Percentiles rank a stretch among this genome's conserved stretches.
Conservation (phyloP, 2,113 vertebrate genomes). For the Dipodomys merriami region DNA sequence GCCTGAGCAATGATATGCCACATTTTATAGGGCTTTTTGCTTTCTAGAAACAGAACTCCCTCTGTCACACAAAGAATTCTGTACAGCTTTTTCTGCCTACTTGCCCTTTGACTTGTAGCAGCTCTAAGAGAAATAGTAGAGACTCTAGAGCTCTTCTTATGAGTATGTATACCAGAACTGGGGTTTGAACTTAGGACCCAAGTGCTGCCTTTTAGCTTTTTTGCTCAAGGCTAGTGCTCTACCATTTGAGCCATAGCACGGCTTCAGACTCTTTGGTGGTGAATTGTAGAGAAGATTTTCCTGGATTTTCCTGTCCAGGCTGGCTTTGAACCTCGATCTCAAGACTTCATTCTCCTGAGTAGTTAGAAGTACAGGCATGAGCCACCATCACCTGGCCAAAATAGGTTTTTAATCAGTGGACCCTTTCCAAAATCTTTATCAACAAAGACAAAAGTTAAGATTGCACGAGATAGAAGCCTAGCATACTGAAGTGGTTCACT, state of each 20-base stretch:
- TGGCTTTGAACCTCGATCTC: no score
- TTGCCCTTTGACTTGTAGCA: not conserved
- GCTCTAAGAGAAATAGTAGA: not conserved
- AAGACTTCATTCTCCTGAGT: no score
- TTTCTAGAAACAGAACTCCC: not conserved
- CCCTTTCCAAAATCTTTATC: slow-evolving; percentile 1
- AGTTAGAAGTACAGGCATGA: not conserved
- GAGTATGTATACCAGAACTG: no score
- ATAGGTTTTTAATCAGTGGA: not conserved
- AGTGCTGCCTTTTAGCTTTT: no score
- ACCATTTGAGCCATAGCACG: no score
- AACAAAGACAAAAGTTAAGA: not conserved
- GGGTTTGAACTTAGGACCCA: no score
- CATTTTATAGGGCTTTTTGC: not conserved
- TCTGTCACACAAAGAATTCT: not conserved
- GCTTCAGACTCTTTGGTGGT: no score
- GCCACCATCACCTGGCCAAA: not conserved
- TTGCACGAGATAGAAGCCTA: not conserved
- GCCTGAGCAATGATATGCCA: not conserved
- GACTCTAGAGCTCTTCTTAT: not conserved
- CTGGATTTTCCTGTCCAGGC: no score
- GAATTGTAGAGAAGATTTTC: not conserved
- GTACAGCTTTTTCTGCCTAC: not conserved
- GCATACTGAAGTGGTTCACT: not conserved
- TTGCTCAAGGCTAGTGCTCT: no score